Percentiles rank a stretch among this genome's conserved stretches.
Conservation (phyloP, 2,113 vertebrate species). For the Oceanodroma tethys region DNA sequence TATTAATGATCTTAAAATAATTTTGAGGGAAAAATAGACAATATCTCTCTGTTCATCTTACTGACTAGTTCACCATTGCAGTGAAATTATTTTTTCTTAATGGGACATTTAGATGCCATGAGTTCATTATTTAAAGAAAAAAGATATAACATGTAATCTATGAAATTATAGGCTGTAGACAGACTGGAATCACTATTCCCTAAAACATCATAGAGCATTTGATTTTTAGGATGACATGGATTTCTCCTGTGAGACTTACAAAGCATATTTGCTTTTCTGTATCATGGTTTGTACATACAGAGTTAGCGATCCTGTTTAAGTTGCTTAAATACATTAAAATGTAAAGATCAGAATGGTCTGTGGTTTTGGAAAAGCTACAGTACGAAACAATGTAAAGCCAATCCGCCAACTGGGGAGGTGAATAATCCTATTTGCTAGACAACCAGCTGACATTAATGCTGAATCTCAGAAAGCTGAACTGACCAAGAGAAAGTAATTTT, state of each 20-base stretch:
- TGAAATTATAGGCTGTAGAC: not conserved
- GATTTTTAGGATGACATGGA: not conserved
- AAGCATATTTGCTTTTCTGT: slow-evolving; percentile 14
- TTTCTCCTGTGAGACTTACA: slow-evolving; percentile 33
- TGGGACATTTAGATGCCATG: not conserved
- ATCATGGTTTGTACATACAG: slow-evolving; percentile 8
- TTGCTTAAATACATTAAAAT: slow-evolving; percentile 55
- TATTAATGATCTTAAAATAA: not conserved
- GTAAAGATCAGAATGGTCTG: slow-evolving; percentile 25
- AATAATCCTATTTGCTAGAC: not conserved
- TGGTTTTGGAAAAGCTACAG: slow-evolving; percentile 39
- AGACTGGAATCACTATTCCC: not conserved
- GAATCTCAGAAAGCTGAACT: slow-evolving; percentile 33
- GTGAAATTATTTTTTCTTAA: not conserved
- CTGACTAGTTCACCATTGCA: not conserved
- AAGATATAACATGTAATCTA: rapidly evolving
- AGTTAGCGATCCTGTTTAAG: slow-evolving; percentile 20
- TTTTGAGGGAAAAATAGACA: not conserved
- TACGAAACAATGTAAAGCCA: not conserved
- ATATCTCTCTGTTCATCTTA: not conserved
- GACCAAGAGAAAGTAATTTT: not conserved
- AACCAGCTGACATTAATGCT: slow-evolving; percentile 1
- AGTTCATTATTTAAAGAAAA: not conserved
- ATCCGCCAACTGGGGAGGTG: not conserved
- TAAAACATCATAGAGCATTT: not conserved